Evolutionary conservation across 1,140 invertebrate genomes (phyloP).

Genomic region (Onthophagus taurus): DNA sequence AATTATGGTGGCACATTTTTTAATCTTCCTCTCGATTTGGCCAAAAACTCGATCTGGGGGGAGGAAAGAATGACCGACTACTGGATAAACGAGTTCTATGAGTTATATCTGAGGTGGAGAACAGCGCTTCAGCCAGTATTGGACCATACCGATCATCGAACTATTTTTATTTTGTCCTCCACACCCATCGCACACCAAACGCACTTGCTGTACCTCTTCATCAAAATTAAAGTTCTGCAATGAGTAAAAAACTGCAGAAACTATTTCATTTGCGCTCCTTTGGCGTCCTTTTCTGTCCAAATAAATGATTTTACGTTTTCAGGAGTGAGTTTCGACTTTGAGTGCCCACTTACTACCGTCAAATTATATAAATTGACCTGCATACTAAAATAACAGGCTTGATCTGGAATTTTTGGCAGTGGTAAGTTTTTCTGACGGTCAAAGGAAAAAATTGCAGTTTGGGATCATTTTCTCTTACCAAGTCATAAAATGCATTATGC

Average conservation of each 20-base stretch:
- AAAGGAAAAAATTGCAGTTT: conserved; percentile 27
- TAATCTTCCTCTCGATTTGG: conserved; percentile 12
- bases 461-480: neutral
- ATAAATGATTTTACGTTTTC: conserved; percentile 25
- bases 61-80: conserved; percentile 17
- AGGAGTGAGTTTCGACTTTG: conserved; percentile 16
- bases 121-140: conserved; percentile 2
- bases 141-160: conserved; percentile 7
- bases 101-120: too few species aligned
- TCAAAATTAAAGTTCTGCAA: conserved; percentile 8
- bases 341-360: conserved; percentile 29
- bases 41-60: conserved; percentile 18
- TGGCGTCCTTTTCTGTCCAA: conserved; percentile 29
- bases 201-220: neutral
- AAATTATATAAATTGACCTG: conserved; percentile 36
- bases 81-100: conserved; percentile 17
- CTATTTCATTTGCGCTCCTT: conserved; percentile 32
- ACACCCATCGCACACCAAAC: conserved; percentile 12
- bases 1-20: conserved; percentile 7
- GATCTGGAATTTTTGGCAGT: conserved; percentile 30
- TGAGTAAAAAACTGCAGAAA: conserved; percentile 26
- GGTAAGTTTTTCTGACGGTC: conserved; percentile 37
- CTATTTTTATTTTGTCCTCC: conserved; percentile 14
- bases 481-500: conserved; percentile 1
- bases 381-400: conserved; percentile 30